Percentiles rank a stretch among this genome's conserved stretches.
These are phyloP conservation scores for Asbolus verrucosus DNA, from an alignment of 1,140 invertebrate genomes.

Conservation along the genomic window DNA sequence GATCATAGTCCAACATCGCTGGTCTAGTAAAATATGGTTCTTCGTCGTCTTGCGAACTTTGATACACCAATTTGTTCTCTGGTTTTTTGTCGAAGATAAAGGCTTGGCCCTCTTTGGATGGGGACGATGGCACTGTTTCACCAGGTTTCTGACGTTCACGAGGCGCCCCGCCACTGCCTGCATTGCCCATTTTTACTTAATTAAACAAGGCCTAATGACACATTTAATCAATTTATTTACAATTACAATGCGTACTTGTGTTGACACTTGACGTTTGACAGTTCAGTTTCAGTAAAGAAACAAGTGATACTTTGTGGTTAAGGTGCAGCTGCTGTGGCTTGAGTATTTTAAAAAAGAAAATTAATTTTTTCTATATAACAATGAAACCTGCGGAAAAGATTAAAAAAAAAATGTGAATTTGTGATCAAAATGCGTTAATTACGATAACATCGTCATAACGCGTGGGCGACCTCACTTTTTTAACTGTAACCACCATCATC, in stretches of 20 bases:
- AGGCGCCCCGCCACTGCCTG: constrained; percentile 74
- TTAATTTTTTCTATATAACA: no score
- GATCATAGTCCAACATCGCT: constrained; percentile 63
- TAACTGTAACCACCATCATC: neutral
- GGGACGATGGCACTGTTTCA: constrained; percentile 74
- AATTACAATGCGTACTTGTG: constrained; percentile 17
- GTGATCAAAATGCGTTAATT: no score
- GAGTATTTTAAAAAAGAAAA: no score
- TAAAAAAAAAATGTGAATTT: no score
- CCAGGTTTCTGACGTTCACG: constrained; percentile 75
- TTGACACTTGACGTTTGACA: constrained; percentile 4
- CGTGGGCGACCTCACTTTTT: no score
- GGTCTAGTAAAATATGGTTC: constrained; percentile 81
- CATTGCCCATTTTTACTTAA: constrained; percentile 76
- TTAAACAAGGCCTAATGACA: neutral
- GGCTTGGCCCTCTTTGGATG: constrained; percentile 82
- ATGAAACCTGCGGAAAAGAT: no score
- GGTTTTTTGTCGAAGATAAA: constrained; percentile 88
- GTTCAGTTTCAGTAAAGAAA: no score
- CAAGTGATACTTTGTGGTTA: no score
- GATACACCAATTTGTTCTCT: constrained; percentile 71
- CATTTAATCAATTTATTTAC: constrained; percentile 30
- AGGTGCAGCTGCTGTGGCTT: neutral
- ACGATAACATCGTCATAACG: no score
- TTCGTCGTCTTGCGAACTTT: constrained; percentile 80